A percentile compares a stretch with the other conserved stretches of the same genome.
phyloP scores from a whole-genome alignment of 1,140 invertebrate species.

The Drosophila sp. region DNA sequence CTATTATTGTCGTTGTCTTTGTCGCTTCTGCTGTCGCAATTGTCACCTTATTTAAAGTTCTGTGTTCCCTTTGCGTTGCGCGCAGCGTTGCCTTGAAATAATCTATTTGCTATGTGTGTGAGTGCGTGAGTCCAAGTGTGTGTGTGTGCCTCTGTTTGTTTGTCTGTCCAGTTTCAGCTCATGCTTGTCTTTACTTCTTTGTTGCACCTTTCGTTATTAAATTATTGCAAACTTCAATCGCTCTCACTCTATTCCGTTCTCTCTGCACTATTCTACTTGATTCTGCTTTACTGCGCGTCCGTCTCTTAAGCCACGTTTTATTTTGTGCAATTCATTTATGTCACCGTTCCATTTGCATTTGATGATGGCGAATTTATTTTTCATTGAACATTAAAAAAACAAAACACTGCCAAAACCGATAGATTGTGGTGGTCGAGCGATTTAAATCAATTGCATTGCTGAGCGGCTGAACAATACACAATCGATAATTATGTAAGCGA shows the following conservation, averaged over 20 bases:
- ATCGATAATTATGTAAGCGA: constrained; percentile 18
- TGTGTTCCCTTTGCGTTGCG: constrained; percentile 25
- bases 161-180: constrained; percentile 53
- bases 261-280: constrained; percentile 38
- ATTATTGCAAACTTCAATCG: constrained; percentile 1
- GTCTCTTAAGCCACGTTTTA: constrained; percentile 35
- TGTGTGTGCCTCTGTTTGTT: constrained; percentile 4
- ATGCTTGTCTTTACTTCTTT: constrained; percentile 51
- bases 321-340: constrained; percentile 46
- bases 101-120: constrained; percentile 26
- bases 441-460: constrained; percentile 1
- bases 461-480: not conserved
- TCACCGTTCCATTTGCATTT: constrained; percentile 58
- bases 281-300: constrained; percentile 33
- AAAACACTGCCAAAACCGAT: constrained; percentile 45
- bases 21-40: constrained; percentile 33
- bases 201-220: constrained; percentile 29
- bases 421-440: constrained; percentile 30
- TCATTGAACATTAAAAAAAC: constrained; percentile 54
- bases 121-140: not conserved
- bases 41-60: constrained; percentile 46
- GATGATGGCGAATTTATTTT: constrained; percentile 46
- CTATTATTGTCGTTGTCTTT: constrained; percentile 27
- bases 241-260: not conserved
- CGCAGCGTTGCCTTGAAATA: constrained; percentile 53